Percentiles rank a stretch among this genome's conserved stretches.
Conservation (phyloP, 1,140 invertebrate species). For the Cotesia typhae region DNA sequence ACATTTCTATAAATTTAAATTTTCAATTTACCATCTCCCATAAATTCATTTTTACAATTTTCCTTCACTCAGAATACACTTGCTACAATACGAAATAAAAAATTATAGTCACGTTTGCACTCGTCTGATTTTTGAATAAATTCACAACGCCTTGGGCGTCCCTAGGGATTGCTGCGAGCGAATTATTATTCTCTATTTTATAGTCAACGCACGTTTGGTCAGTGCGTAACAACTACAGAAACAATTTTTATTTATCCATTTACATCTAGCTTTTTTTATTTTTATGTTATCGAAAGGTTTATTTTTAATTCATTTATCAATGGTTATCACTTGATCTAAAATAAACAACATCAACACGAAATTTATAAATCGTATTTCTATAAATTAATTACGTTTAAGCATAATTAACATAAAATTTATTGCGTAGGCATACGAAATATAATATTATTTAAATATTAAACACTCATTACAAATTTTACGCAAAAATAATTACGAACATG, state of each 20-base stretch:
- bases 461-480: too few relatives aligned
- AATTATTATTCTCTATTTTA: slow-evolving; percentile 44
- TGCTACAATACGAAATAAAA: not conserved
- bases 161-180: slow-evolving; percentile 42
- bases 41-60: slow-evolving; percentile 4
- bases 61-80: not conserved
- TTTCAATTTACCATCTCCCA: not conserved
- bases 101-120: slow-evolving; percentile 31
- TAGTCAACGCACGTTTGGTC: slow-evolving; percentile 44
- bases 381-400: too few relatives aligned
- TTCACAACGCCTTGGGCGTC: slow-evolving; percentile 28
- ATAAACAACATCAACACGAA: too few relatives aligned
- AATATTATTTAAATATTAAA: too few relatives aligned
- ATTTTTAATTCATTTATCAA: too few relatives aligned
- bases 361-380: too few relatives aligned
- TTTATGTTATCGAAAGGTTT: too few relatives aligned
- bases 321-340: too few relatives aligned
- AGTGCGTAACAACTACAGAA: not conserved
- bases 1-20: not conserved
- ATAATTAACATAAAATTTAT: too few relatives aligned
- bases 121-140: slow-evolving; percentile 47
- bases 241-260: not conserved
- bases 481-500: too few relatives aligned
- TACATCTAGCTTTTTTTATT: too few relatives aligned
- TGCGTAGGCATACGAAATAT: too few relatives aligned